Base-by-base conservation (phyloP, 2,888 invertebrate genomes). In the Trichopoda pennipes region DNA sequence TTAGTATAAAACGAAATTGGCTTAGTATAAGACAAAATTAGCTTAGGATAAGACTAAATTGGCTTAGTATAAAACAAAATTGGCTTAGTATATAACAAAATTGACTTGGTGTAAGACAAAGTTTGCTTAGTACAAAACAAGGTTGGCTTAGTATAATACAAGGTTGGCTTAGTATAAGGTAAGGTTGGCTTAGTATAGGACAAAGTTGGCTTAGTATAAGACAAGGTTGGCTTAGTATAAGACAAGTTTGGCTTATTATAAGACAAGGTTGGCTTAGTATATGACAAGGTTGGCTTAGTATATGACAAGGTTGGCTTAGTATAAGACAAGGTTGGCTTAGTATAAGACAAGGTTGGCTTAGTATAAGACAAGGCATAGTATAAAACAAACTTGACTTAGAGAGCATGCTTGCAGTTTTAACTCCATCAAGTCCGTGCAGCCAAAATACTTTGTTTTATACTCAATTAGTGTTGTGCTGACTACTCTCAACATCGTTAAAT, bases 401-500 rank as follows among this genome's bases (percentile, higher is more conserved):
- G 10, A 42, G 42, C 32, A 3, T 42, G n/a, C n/a, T 42, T 14
- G 42, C 6, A 7, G 7, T 42, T 42, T 42, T 42, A 3, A 14
- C 7, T 42, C 12, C 9, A 42, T 14, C 42, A n/a, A n/a, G n/a
- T n/a, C n/a, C 19, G 16, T 2, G 38, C 21, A 38, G 2, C 21
- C n/a, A 38, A 47, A 17, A 21, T 32, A 21, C 55, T 10, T 12
- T n/a, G 19, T 42, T 51, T 9, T 23, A 28, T 21, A 32, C 42
- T 21, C 60, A 68, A 53, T 55, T 21, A 61, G 51, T 42, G 12
- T 35, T 44, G 12, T 17, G 0, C 16, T 49, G 66, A 73, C 56
- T 69, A 58, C 73, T 47, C 73, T 77, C 63, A 68, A 81, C 44
- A 81, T 44, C 61, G 23, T 68, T 78, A 64, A 58, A 60, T 17